These are phyloP conservation scores for Enteromius fasciolatus DNA, from an alignment of 2,797 vertebrate species.

Conservation along the genomic window DNA sequence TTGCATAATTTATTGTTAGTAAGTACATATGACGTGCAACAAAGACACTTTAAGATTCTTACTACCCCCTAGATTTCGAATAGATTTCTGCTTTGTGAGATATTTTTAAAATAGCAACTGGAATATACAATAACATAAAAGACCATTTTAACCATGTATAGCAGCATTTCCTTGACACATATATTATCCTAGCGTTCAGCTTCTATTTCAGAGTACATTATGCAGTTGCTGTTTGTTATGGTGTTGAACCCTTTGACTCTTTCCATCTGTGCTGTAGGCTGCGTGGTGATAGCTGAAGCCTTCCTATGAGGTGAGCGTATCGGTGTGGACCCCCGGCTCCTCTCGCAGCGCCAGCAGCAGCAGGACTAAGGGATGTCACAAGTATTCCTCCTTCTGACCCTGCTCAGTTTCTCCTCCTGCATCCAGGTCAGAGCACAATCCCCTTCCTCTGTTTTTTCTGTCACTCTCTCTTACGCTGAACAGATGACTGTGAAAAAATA, in stretches of 20 bases:
- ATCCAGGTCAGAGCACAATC: slow-evolving; percentile 73
- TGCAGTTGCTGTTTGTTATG: neutral
- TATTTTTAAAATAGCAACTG: neutral
- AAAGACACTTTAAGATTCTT: neutral
- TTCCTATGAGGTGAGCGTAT: slow-evolving; percentile 76
- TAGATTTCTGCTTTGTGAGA: neutral
- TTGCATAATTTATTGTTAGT: neutral
- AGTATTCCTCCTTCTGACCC: slow-evolving; percentile 73
- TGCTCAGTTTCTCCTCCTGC: slow-evolving; percentile 75
- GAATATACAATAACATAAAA: neutral
- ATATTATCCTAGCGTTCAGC: neutral
- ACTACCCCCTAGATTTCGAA: neutral
- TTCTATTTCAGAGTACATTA: neutral
- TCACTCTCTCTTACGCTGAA: neutral
- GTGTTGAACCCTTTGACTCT: slow-evolving; percentile 8
- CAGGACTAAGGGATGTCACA: slow-evolving; percentile 85
- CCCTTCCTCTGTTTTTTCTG: slow-evolving; percentile 1
- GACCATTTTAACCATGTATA: neutral
- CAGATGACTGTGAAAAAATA: neutral
- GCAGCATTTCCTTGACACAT: neutral
- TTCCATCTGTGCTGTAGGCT: slow-evolving; percentile 65
- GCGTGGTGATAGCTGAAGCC: slow-evolving; percentile 69
- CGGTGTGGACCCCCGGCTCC: slow-evolving; percentile 66
- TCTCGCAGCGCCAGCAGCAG: slow-evolving; percentile 64
- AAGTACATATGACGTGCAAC: neutral